Evolutionary conservation across 2,888 invertebrate genomes (phyloP).

Genomic region (Sepiola atlantica): DNA sequence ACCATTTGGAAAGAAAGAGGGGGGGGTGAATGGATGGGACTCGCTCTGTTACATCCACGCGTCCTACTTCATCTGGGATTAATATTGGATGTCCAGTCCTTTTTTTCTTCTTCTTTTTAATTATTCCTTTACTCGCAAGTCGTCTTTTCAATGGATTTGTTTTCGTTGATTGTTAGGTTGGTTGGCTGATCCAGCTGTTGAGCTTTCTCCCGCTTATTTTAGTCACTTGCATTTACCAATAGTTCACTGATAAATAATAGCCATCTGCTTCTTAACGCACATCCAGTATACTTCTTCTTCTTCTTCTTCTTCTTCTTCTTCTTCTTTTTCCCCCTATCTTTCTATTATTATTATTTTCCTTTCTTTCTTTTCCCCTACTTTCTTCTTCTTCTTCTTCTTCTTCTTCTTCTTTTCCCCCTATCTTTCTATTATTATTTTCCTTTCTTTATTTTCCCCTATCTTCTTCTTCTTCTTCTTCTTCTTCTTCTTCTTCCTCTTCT

Average conservation of each 20-base stretch:
- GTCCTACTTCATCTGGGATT: neutral
- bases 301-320: too few relatives aligned
- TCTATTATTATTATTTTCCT: too few relatives aligned
- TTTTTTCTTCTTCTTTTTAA: neutral
- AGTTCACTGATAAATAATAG: neutral
- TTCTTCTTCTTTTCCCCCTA: too few relatives aligned
- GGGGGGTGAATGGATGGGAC: neutral
- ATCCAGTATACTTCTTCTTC: too few relatives aligned
- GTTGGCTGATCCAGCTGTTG: neutral
- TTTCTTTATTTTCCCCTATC: too few relatives aligned
- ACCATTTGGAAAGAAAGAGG: neutral
- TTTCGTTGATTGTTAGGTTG: neutral
- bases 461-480: too few relatives aligned
- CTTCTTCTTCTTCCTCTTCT: too few relatives aligned
- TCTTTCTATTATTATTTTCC: too few relatives aligned
- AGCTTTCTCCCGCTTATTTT: neutral
- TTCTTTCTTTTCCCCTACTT: too few relatives aligned
- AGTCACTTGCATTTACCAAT: neutral
- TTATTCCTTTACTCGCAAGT: neutral
- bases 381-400: too few relatives aligned
- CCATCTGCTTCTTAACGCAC: too few relatives aligned
- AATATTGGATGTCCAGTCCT: neutral
- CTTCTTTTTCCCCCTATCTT: too few relatives aligned
- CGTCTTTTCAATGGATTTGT: neutral
- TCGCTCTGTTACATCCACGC: neutral